A percentile compares a stretch with the other conserved stretches of the same genome.
Conservation (phyloP, 2,888 invertebrate genomes). For the Cylindroiulus punctatus region DNA sequence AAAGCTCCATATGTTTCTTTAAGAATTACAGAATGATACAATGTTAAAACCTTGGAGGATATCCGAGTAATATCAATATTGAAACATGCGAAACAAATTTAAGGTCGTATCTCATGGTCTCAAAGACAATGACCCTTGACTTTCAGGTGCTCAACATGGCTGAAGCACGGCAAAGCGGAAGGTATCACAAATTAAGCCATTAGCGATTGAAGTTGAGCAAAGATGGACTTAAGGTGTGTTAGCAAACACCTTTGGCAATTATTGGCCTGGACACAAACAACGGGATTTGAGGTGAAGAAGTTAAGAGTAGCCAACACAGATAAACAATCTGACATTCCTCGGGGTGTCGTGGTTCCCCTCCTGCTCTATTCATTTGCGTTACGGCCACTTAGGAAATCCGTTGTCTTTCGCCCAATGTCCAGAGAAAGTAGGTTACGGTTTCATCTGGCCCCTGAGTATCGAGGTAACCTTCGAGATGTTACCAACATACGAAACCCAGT, state of each 20-base stretch:
- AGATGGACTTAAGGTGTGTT: not conserved
- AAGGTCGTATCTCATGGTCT: no score
- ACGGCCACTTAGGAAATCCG: not conserved
- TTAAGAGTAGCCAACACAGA: not conserved
- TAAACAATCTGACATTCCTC: not conserved
- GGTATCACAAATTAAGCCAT: no score
- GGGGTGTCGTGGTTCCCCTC: not conserved
- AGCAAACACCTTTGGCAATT: not conserved
- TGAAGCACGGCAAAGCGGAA: no score
- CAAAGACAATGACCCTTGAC: no score
- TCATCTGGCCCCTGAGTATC: not conserved
- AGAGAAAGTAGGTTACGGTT: slow-evolving; percentile 1
- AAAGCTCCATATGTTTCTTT: no score
- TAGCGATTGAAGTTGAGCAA: not conserved
- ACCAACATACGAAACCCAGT: not conserved
- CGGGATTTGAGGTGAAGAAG: not conserved
- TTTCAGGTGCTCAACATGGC: no score
- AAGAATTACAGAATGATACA: no score
- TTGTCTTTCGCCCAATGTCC: not conserved
- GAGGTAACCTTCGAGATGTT: not conserved
- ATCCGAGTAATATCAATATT: no score
- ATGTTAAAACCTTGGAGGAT: no score
- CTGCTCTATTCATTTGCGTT: not conserved
- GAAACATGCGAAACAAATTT: no score
- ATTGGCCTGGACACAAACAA: not conserved